phyloP scores from a whole-genome alignment of 2,888 invertebrate species.

The Mechanitis mazaeus region DNA sequence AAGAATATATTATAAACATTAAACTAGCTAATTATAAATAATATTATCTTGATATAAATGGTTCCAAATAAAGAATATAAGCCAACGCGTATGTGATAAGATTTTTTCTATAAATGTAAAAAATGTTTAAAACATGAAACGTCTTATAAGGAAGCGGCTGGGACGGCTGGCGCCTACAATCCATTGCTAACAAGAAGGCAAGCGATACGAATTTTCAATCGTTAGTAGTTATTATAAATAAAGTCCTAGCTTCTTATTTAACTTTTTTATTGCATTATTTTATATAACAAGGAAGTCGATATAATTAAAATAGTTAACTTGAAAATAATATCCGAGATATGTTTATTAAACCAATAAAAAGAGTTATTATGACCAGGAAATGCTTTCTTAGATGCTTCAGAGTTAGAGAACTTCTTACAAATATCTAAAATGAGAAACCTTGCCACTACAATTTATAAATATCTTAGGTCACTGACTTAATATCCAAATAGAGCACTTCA shows the following conservation, averaged over 20 bases:
- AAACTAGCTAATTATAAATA: no score
- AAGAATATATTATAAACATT: neutral
- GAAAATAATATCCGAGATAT: no score
- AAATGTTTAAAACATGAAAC: slow-evolving; percentile 22
- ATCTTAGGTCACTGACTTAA: slow-evolving; percentile 35
- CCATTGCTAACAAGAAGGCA: slow-evolving; percentile 42
- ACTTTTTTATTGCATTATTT: no score
- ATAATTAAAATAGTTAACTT: no score
- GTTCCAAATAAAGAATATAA: neutral
- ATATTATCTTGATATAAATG: no score
- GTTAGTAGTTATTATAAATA: slow-evolving; percentile 9
- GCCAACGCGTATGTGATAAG: neutral
- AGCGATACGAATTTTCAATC: slow-evolving; percentile 24
- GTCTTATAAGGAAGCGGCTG: slow-evolving; percentile 40
- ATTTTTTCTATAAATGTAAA: slow-evolving; percentile 4
- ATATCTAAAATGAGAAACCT: slow-evolving; percentile 9
- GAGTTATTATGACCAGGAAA: no score
- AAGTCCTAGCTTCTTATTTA: neutral
- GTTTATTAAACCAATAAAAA: no score
- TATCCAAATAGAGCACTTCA: slow-evolving; percentile 35
- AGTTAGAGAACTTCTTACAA: no score
- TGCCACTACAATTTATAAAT: slow-evolving; percentile 13
- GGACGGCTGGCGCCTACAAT: slow-evolving; percentile 52
- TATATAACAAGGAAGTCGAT: no score
- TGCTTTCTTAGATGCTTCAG: no score